phyloP scores from a whole-genome alignment of 1,140 invertebrate species.

The Latrodectus geometricus region DNA sequence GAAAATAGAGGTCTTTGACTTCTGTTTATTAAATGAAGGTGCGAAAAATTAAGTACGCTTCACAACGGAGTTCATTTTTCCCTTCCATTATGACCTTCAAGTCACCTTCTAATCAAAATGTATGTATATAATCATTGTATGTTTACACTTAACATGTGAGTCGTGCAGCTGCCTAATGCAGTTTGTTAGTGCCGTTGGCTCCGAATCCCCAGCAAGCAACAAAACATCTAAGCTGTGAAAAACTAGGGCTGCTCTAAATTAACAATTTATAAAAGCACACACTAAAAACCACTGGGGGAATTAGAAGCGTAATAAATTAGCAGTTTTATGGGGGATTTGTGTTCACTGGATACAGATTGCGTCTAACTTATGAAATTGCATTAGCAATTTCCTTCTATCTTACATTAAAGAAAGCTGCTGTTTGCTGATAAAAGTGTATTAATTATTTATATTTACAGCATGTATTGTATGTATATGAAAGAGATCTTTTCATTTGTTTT shows the following conservation, averaged over 20 bases:
- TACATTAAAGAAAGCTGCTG: no score
- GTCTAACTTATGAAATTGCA: no score
- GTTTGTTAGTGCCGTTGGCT: neutral
- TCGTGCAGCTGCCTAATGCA: constrained; percentile 6
- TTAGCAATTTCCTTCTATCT: no score
- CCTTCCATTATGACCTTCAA: neutral
- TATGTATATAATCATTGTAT: constrained; percentile 27
- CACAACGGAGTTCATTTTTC: no score
- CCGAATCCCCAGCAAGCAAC: neutral
- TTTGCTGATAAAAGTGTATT: no score
- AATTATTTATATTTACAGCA: no score
- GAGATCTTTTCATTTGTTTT: no score
- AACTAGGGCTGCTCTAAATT: constrained; percentile 14
- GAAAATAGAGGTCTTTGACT: no score
- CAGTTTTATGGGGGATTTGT: neutral
- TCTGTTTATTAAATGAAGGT: no score
- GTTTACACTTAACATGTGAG: constrained; percentile 17
- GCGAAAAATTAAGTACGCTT: no score
- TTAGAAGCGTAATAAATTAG: neutral
- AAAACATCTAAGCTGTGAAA: neutral
- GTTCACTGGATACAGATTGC: neutral
- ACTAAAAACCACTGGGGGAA: neutral
- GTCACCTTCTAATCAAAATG: constrained; percentile 37
- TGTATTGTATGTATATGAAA: no score
- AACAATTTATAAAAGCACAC: neutral